Base-by-base conservation (phyloP, 2,113 vertebrate species). In the Tragelaphus scriptus region DNA sequence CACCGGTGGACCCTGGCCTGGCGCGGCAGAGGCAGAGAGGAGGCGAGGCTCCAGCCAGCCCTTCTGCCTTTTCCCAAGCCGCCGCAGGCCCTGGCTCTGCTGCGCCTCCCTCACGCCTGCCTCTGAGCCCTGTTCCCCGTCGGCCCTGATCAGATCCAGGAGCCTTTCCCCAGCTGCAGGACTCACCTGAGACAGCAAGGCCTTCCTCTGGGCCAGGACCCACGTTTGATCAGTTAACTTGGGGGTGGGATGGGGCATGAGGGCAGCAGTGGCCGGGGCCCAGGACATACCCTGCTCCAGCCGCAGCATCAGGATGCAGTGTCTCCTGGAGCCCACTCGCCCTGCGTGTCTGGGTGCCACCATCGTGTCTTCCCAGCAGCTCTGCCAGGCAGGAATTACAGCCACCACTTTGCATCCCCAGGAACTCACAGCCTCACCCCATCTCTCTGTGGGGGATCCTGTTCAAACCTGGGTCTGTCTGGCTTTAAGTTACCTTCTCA, bases 261-360 rank as follows among this genome's bases (percentile, higher is more conserved):
- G 80, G 25, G 49, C 6, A 13, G 40, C 6, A 25, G 2, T 10
- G 14, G 12, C 65, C 1, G 0, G 13, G 19, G 14, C 3, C 1
- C 9, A 21, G 63, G 58, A 44, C 84, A 30, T 56, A 1, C 0
- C 47, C 28, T 1, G 8, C 8, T 6, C 49, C 30, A 32, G 49
- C 47, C 0, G 1, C 49, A 21, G 79, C 49, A 7, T 32, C 79
- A 21, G 30, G 79, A 53, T n/a, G 49, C 17, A 3, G 10, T 21
- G 49, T 2, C 17, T 51, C 49, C 49, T 10, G 0, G 17, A 51
- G 49, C 28, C 49, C 30, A n/a, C 28, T 12, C 1, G 7, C 61
- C n/a, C 40, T 1, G 8, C 1, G 40, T 11, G 14, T 11, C 23
- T 7, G 21, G 3, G 0, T 2, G 90, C 5, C 3, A 0, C 17